Evolutionary conservation across 2,113 vertebrate genomes (phyloP).

Genomic region (Vulpes lagopus): DNA sequence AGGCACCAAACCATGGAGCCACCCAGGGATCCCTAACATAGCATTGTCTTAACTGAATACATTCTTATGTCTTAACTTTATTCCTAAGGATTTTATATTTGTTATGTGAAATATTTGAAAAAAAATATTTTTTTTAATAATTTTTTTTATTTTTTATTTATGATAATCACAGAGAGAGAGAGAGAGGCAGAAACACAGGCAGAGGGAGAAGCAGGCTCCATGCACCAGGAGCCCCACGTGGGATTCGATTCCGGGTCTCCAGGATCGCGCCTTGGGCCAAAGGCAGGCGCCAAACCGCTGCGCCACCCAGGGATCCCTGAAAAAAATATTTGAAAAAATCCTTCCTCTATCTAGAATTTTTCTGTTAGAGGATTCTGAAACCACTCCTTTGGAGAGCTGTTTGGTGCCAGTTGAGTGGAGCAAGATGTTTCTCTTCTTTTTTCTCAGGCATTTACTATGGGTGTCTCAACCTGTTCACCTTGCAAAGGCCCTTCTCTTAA

Average conservation of each 20-base stretch:
- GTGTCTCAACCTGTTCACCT: background rate
- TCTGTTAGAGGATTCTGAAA: background rate
- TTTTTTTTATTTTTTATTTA: too few species aligned
- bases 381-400: background rate
- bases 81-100: background rate
- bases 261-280: too few species aligned
- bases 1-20: too few species aligned
- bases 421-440: background rate
- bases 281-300: too few species aligned
- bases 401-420: background rate
- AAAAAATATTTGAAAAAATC: background rate
- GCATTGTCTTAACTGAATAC: background rate
- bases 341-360: too few species aligned
- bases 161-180: too few species aligned
- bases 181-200: too few species aligned
- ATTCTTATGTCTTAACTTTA: background rate
- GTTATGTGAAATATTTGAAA: background rate
- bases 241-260: too few species aligned
- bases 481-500: background rate
- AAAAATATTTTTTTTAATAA: too few species aligned
- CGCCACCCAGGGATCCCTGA: background rate
- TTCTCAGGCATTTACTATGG: too few species aligned
- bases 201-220: too few species aligned
- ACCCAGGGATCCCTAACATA: background rate
- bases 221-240: too few species aligned